phyloP scores from a whole-genome alignment of 2,888 invertebrate genomes.

The Drosophila prostipennis region DNA sequence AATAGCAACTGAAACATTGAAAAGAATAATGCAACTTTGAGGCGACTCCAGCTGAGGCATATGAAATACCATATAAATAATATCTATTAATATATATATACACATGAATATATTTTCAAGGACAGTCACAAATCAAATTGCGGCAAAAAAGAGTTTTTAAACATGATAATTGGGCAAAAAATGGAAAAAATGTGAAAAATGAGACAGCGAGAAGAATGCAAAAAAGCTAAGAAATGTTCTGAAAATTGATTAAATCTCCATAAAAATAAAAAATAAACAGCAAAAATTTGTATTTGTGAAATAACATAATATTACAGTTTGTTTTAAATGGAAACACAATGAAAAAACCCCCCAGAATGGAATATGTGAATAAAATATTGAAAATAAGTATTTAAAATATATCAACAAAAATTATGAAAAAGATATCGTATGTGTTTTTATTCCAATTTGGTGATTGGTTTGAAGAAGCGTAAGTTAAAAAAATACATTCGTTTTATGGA shows the following conservation, averaged over 20 bases:
- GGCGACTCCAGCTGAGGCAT: slow-evolving; percentile 41
- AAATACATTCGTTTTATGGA: background rate
- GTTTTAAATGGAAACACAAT: slow-evolving; percentile 69
- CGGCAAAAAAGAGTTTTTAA: slow-evolving; percentile 43
- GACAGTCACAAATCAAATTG: slow-evolving; percentile 40
- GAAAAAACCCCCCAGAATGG: slow-evolving; percentile 45
- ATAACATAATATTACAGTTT: slow-evolving; percentile 77
- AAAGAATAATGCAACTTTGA: slow-evolving; percentile 24
- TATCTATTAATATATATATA: slow-evolving; percentile 47
- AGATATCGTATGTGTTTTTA: slow-evolving; percentile 27
- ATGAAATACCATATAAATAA: slow-evolving; percentile 41
- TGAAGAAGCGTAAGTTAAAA: background rate
- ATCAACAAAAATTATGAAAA: slow-evolving; percentile 71
- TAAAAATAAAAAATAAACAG: slow-evolving; percentile 40
- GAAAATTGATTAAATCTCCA: slow-evolving; percentile 54
- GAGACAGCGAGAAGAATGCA: background rate
- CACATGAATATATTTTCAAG: slow-evolving; percentile 48
- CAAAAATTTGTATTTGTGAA: slow-evolving; percentile 73
- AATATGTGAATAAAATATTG: slow-evolving; percentile 76
- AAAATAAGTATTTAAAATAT: slow-evolving; percentile 75
- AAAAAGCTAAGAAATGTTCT: slow-evolving; percentile 45
- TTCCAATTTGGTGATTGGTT: slow-evolving; percentile 1
- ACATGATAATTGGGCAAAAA: slow-evolving; percentile 31
- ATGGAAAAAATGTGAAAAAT: slow-evolving; percentile 1
- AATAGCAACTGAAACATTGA: slow-evolving; percentile 37